Conservation (phyloP, 2,113 vertebrate species). For the Progne subis region DNA sequence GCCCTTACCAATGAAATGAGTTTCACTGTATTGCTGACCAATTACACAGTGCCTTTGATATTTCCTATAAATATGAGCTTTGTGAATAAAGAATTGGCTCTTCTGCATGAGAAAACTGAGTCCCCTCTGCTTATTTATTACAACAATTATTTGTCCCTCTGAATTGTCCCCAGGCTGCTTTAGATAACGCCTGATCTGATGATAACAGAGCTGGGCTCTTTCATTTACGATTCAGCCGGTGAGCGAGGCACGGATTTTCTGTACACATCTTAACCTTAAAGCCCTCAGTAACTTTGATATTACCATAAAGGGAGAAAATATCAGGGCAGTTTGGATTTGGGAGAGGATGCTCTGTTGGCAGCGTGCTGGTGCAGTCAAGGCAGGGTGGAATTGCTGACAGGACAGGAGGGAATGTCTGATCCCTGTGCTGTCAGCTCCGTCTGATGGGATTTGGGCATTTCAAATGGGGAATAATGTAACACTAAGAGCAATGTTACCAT, state of each 20-base stretch:
- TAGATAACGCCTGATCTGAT: not conserved
- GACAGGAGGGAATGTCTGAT: not conserved
- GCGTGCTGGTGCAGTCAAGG: not conserved
- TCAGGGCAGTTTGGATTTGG: not conserved
- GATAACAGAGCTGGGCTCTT: not conserved
- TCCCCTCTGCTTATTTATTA: not conserved
- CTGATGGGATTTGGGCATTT: not conserved
- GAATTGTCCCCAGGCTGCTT: not conserved
- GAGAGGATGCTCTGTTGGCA: not conserved
- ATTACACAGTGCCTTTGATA: not conserved
- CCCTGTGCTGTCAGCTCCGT: not conserved
- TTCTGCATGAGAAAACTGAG: not conserved
- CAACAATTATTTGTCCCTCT: not conserved
- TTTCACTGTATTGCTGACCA: not conserved
- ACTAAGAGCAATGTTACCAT: not conserved
- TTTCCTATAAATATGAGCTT: not conserved
- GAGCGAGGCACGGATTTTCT: not conserved
- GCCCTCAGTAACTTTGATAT: slow-evolving; percentile 36
- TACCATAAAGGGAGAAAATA: not conserved
- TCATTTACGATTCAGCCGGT: not conserved
- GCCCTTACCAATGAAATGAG: not conserved
- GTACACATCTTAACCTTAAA: not conserved
- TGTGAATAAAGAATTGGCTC: not conserved
- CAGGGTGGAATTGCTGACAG: not conserved
- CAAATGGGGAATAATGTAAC: not conserved